Percentiles rank a stretch among this genome's conserved stretches.
Evolutionary conservation across 2,113 vertebrate genomes (phyloP).

Genomic region (Corvus hawaiiensis): DNA sequence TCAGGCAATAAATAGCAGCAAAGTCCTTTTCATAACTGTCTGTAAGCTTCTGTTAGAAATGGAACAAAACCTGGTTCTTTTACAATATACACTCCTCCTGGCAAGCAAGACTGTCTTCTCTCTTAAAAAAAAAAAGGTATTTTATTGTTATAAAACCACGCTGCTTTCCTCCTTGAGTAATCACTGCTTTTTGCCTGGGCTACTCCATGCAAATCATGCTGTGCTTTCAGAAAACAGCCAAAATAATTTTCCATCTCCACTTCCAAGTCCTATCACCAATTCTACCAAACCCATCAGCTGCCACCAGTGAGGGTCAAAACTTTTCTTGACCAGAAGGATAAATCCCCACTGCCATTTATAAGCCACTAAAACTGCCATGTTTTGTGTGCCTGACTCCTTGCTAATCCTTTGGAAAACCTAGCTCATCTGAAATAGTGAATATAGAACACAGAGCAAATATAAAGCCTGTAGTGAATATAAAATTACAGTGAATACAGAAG

Average conservation of each 20-base stretch:
- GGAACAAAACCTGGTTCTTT: not conserved
- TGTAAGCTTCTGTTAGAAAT: not conserved
- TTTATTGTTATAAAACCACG: not conserved
- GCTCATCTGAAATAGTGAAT: not conserved
- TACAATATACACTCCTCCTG: not conserved
- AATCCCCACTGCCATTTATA: not conserved
- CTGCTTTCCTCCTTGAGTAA: not conserved
- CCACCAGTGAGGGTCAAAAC: not conserved
- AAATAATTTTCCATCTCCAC: not conserved
- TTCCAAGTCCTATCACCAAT: not conserved
- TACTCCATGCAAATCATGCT: not conserved
- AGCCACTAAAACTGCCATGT: not conserved
- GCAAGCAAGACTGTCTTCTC: not conserved
- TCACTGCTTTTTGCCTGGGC: not conserved
- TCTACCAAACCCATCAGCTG: not conserved
- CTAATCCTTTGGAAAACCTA: not conserved
- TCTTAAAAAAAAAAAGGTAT: not conserved
- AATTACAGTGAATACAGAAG: not conserved
- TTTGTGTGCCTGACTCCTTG: not conserved
- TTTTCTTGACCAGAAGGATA: not conserved
- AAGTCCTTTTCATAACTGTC: not conserved
- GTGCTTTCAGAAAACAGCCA: not conserved
- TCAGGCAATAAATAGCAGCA: constrained; percentile 39
- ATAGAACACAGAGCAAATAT: not conserved
- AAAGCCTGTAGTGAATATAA: not conserved